A percentile compares a stretch with the other conserved stretches of the same genome.
Evolutionary conservation across 2,797 vertebrate genomes (phyloP).

Genomic region (Rhinichthys osculus): DNA sequence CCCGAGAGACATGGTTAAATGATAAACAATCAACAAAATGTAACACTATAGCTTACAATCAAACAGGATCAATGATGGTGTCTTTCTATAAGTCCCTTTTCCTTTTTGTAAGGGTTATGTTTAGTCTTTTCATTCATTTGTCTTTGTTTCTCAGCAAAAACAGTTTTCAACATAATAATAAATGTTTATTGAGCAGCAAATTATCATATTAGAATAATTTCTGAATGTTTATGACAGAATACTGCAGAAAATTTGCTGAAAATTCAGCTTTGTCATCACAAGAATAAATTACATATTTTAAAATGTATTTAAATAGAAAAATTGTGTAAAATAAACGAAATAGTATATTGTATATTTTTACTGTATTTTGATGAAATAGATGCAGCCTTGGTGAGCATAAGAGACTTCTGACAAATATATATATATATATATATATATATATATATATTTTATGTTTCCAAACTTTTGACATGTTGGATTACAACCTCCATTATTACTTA

Average conservation of each 20-base stretch:
- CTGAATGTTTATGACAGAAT: too few relatives aligned
- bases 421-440: too few relatives aligned
- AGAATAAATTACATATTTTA: neutral
- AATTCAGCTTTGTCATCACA: neutral
- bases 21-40: neutral
- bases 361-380: too few relatives aligned
- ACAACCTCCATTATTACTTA: too few relatives aligned
- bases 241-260: neutral
- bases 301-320: neutral
- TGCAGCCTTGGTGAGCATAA: neutral
- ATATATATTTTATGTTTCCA: too few relatives aligned
- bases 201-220: neutral
- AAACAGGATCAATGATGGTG: neutral
- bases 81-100: neutral
- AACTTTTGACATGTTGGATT: too few relatives aligned
- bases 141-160: too few relatives aligned
- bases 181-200: neutral
- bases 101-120: too few relatives aligned
- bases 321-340: neutral
- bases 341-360: neutral
- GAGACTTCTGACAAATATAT: neutral
- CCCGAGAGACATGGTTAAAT: neutral
- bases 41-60: neutral
- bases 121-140: too few relatives aligned
- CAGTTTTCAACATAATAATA: neutral